These are phyloP conservation scores for Pristis pectinata DNA, from an alignment of 2,797 vertebrate genomes.

Conservation along the genomic window DNA sequence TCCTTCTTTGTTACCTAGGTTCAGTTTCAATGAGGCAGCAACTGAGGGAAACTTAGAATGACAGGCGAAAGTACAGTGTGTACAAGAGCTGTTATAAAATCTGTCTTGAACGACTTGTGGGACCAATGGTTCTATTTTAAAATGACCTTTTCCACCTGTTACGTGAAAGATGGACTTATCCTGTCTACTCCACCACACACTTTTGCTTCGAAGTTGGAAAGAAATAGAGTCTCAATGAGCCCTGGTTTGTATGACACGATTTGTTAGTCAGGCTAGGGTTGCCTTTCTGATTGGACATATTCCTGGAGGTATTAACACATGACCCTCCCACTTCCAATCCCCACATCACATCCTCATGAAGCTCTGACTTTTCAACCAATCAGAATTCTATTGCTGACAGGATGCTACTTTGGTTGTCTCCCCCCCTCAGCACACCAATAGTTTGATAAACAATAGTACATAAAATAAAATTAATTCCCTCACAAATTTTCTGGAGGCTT, in stretches of 20 bases:
- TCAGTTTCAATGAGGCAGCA: neutral
- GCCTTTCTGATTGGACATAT: too few species aligned
- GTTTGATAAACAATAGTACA: neutral
- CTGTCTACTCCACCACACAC: neutral
- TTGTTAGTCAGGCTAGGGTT: too few species aligned
- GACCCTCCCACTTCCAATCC: too few species aligned
- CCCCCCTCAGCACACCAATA: neutral
- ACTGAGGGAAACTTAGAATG: neutral
- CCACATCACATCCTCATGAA: too few species aligned
- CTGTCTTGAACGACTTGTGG: neutral
- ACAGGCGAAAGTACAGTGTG: neutral
- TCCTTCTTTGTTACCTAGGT: neutral
- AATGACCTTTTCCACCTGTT: neutral
- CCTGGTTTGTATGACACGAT: neutral
- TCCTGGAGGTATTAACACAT: too few species aligned
- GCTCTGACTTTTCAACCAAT: too few species aligned
- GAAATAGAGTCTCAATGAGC: neutral
- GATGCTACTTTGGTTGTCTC: too few species aligned
- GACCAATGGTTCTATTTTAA: conserved; percentile 12
- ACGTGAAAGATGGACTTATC: neutral
- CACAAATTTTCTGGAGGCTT: too few species aligned
- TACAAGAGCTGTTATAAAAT: neutral
- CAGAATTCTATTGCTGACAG: too few species aligned
- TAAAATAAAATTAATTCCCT: too few species aligned
- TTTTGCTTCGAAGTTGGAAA: neutral